Conservation (phyloP, 2,888 invertebrate species). For the Stenodema calcarata region DNA sequence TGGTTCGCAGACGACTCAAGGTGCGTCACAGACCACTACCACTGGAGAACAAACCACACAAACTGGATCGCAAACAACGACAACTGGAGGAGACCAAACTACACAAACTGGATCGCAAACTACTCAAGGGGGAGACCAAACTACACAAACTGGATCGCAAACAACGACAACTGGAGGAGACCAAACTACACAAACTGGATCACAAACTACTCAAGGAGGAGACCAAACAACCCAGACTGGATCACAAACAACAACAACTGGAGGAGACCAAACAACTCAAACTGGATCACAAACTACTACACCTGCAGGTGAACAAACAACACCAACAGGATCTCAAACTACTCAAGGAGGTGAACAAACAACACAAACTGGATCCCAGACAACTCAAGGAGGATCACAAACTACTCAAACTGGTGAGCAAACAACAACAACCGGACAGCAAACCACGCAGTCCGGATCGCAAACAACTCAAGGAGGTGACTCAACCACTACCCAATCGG, state of each 20-base stretch:
- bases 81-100: conserved; percentile 25
- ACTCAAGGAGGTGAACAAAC: not conserved
- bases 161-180: not conserved
- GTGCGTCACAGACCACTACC: conserved; percentile 37
- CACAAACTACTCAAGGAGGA: conserved; percentile 3
- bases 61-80: not conserved
- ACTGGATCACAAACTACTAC: conserved; percentile 37
- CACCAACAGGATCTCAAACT: conserved; percentile 39
- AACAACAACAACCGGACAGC: conserved; percentile 43
- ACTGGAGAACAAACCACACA: too few relatives aligned
- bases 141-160: conserved; percentile 41
- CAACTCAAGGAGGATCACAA: conserved; percentile 19
- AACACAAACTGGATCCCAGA: conserved; percentile 38
- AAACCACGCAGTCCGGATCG: conserved; percentile 1
- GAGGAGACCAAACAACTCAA: not conserved
- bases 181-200: conserved; percentile 47
- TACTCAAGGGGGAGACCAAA: conserved; percentile 45
- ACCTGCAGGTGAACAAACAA: conserved; percentile 37
- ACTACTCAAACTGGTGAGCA: not conserved
- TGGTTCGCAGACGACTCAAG: conserved; percentile 31
- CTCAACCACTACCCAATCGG: conserved; percentile 31
- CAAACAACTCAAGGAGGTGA: conserved; percentile 27
- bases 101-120: conserved; percentile 41
- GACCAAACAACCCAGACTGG: conserved; percentile 22
- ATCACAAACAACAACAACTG: conserved; percentile 45